phyloP scores from a whole-genome alignment of 2,113 vertebrate genomes.

The Caranx ignobilis region DNA sequence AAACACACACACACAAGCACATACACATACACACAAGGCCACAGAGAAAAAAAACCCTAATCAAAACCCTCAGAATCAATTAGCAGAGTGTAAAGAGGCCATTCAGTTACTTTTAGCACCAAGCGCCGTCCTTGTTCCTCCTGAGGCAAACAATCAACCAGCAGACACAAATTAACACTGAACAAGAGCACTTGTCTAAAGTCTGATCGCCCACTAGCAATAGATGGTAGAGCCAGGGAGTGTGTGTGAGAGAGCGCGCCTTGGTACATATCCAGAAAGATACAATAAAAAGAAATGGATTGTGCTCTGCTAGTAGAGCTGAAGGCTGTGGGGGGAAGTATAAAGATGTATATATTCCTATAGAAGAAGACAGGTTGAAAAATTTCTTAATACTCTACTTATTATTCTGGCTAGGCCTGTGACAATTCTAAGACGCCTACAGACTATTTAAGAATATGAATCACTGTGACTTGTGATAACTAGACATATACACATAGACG shows the following conservation, averaged over 20 bases:
- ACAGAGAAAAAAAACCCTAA: slow-evolving; percentile 25
- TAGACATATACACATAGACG: slow-evolving; percentile 16
- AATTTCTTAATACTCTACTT: neutral
- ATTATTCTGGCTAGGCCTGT: too few species aligned
- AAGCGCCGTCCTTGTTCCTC: slow-evolving; percentile 46
- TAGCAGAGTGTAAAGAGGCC: slow-evolving; percentile 73
- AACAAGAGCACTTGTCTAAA: slow-evolving; percentile 66
- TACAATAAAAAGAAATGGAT: slow-evolving; percentile 11
- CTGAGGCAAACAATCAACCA: slow-evolving; percentile 75
- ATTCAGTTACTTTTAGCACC: slow-evolving; percentile 70
- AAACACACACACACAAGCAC: slow-evolving; percentile 11
- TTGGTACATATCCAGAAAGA: neutral
- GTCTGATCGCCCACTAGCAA: slow-evolving; percentile 39
- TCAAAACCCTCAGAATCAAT: slow-evolving; percentile 72
- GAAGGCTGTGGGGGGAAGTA: neutral
- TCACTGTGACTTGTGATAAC: slow-evolving; percentile 34
- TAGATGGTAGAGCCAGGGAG: slow-evolving; percentile 8
- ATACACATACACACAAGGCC: slow-evolving; percentile 5
- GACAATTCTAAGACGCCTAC: neutral
- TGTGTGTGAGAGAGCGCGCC: neutral
- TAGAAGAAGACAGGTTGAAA: neutral
- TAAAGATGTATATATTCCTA: neutral
- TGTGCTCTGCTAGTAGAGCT: neutral
- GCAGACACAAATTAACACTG: slow-evolving; percentile 74
- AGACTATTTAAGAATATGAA: slow-evolving; percentile 48